Percentiles rank a stretch among this genome's conserved stretches.
phyloP scores from a whole-genome alignment of 1,140 invertebrate genomes.

The Orchestia grillus region DNA sequence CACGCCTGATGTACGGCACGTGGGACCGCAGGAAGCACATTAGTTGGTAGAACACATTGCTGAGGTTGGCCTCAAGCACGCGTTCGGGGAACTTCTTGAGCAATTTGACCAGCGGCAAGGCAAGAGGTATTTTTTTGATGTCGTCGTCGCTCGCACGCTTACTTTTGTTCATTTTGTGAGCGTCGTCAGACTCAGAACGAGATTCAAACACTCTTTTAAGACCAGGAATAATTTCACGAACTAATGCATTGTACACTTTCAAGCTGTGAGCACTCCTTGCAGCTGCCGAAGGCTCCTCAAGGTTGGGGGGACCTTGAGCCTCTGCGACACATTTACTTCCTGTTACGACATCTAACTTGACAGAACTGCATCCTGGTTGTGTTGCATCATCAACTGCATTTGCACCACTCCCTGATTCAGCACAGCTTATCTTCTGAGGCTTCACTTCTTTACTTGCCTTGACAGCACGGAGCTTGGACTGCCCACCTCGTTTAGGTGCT shows the following conservation, averaged over 20 bases:
- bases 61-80: constrained; percentile 70
- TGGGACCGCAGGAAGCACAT: constrained; percentile 91
- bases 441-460: neutral
- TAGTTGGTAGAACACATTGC: constrained; percentile 88
- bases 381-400: neutral
- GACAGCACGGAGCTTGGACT: neutral
- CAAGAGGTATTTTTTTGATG: constrained; percentile 90
- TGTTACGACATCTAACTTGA: neutral
- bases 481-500: neutral
- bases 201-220: constrained; percentile 78
- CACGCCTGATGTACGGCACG: constrained; percentile 87
- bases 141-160: constrained; percentile 82
- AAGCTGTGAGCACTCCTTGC: constrained; percentile 72
- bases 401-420: neutral
- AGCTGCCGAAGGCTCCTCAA: neutral
- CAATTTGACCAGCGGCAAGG: constrained; percentile 91
- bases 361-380: neutral
- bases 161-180: constrained; percentile 84
- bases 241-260: constrained; percentile 79
- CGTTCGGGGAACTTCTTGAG: constrained; percentile 86
- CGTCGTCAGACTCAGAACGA: constrained; percentile 79
- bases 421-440: neutral
- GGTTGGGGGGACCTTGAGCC: neutral
- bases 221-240: constrained; percentile 77
- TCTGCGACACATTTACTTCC: neutral